Base-by-base conservation (phyloP, 2,888 invertebrate genomes). In the Macaria notata region DNA sequence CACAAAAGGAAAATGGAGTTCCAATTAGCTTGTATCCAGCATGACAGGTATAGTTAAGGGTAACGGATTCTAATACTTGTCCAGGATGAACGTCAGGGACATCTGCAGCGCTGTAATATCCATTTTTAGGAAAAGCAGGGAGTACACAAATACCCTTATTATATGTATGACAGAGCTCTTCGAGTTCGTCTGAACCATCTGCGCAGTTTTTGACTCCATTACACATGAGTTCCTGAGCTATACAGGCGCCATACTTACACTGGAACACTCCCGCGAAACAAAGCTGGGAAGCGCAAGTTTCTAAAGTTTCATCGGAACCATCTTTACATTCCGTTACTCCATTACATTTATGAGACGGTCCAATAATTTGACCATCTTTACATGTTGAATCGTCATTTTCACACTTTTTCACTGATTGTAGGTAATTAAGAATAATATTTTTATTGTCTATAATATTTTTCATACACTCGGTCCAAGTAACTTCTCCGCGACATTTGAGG, bases 21-120 rank as follows among this genome's bases (percentile, higher is more conserved):
- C 59, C 59, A 6, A 54, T 29, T 0, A 59, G 56, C 38, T 54
- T 56, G 19, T 50, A 55, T 9, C 62, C 62, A 4, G 42, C 8
- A 31, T 53, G 36, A 7, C 62, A 62, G 19, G 54, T 39, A 47
- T 49, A 62, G n/a, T 55, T 52, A 4, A 59, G 47, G n/a, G 49
- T 36, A 3, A 44, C 52, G 1, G 57, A 47, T 8, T 59, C 52
- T 0, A 57, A n/a, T n/a, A 33, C 36, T 9, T 39, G 44, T 6
- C 46, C 53, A 4, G 56, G 56, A 6, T 46, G 31, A n/a, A 33
- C 50, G 31, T 49, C 38, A 3, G 9, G 31, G 5, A 30, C 0
- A 31, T 49, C 49, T 9, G 4, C 6, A 6, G 19, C 7, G 8
- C 0, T 31, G 9, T 54, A 54, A 30, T 43, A 54, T 8, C 48